These are phyloP conservation scores for Drosophila mauritiana DNA, from an alignment of 1,140 invertebrate species.

Conservation along the genomic window DNA sequence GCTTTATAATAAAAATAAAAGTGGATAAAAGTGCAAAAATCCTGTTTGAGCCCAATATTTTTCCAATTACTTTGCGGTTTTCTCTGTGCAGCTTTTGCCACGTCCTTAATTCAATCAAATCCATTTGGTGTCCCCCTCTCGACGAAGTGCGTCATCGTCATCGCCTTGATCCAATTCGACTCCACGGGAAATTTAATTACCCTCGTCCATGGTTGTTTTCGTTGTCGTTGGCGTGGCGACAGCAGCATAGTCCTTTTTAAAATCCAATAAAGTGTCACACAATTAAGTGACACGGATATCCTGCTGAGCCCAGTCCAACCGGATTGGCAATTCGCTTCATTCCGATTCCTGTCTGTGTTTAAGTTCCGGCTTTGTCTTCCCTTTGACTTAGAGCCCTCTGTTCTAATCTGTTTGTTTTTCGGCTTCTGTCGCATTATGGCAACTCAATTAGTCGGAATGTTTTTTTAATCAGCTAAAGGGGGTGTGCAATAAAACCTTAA, in stretches of 20 bases:
- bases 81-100: constrained; percentile 10
- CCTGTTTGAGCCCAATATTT: too few species aligned
- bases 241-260: constrained; percentile 65
- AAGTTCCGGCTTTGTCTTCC: constrained; percentile 30
- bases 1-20: too few species aligned
- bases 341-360: constrained; percentile 23
- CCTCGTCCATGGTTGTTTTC: constrained; percentile 26
- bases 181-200: constrained; percentile 80
- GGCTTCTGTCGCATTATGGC: constrained; percentile 39
- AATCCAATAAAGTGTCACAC: constrained; percentile 80
- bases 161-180: constrained; percentile 55
- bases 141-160: constrained; percentile 52
- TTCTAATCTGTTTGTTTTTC: constrained; percentile 51
- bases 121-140: constrained; percentile 40
- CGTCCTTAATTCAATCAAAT: constrained; percentile 75
- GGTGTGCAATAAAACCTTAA: background rate
- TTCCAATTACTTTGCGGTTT: background rate
- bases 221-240: constrained; percentile 49
- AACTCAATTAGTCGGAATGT: constrained; percentile 60
- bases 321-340: constrained; percentile 38
- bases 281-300: constrained; percentile 79
- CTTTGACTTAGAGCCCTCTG: constrained; percentile 12
- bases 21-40: too few species aligned
- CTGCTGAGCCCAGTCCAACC: constrained; percentile 50
- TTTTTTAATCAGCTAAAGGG: constrained; percentile 44